These are phyloP conservation scores for Scrobipalpa atriplicella DNA, from an alignment of 2,888 invertebrate species.

Conservation along the genomic window DNA sequence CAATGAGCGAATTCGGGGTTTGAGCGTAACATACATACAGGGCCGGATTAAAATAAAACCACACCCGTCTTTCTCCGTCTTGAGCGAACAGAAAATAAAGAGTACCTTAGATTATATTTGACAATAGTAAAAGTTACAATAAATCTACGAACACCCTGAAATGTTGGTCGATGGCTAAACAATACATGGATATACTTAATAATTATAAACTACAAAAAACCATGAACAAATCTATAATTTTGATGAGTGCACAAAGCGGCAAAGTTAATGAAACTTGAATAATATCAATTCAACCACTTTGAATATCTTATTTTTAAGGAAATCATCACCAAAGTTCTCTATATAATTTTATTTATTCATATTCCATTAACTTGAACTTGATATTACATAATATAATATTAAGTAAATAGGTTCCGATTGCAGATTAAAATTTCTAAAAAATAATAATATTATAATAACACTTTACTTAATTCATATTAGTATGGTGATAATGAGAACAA, in stretches of 20 bases:
- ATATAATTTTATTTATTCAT: background rate
- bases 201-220: background rate
- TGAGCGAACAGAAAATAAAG: too few relatives aligned
- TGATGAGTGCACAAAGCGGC: background rate
- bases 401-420: background rate
- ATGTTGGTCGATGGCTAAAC: slow-evolving; percentile 51
- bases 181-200: slow-evolving; percentile 28
- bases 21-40: too few relatives aligned
- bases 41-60: too few relatives aligned
- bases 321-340: background rate
- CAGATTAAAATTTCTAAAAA: background rate
- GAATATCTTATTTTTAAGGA: too few relatives aligned
- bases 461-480: slow-evolving; percentile 6
- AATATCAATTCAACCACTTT: too few relatives aligned
- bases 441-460: background rate
- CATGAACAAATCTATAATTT: background rate
- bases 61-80: too few relatives aligned
- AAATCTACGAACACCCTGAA: slow-evolving; percentile 52
- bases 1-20: too few relatives aligned
- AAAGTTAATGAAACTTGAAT: background rate
- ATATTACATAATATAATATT: background rate
- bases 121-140: slow-evolving; percentile 28
- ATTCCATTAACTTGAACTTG: background rate
- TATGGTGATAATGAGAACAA: slow-evolving; percentile 5
- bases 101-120: slow-evolving; percentile 2